Evolutionary conservation across 2,113 vertebrate species (phyloP).

Genomic region (Syngnathus scovelli): DNA sequence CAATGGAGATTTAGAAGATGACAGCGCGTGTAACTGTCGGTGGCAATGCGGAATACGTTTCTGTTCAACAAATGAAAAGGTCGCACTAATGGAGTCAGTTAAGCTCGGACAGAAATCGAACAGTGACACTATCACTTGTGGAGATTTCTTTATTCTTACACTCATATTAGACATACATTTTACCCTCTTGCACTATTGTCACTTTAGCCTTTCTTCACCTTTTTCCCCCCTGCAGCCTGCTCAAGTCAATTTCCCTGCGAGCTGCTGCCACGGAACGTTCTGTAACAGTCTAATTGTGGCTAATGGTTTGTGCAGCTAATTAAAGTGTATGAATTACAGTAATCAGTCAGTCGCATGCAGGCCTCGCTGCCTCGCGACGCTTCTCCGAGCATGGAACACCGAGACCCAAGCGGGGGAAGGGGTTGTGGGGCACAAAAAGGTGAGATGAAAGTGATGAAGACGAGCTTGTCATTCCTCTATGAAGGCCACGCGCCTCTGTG

Average conservation of each 20-base stretch:
- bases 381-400: conserved; percentile 62
- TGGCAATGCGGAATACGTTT: neutral
- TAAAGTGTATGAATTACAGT: conserved; percentile 99
- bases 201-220: neutral
- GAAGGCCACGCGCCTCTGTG: too few species aligned
- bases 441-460: conserved; percentile 49
- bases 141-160: neutral
- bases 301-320: conserved; percentile 99
- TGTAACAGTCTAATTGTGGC: conserved; percentile 99
- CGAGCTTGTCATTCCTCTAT: neutral
- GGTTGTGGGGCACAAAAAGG: conserved; percentile 24
- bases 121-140: neutral
- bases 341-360: conserved; percentile 93
- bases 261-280: conserved; percentile 83
- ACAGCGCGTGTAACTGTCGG: neutral
- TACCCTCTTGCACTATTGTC: conserved; percentile 21
- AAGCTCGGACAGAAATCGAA: neutral
- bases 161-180: conserved; percentile 5
- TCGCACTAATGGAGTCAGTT: conserved; percentile 1
- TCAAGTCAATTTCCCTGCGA: conserved; percentile 63
- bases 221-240: conserved; percentile 34
- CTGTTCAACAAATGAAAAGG: neutral
- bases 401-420: conserved; percentile 26
- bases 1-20: conserved; percentile 5
- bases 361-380: conserved; percentile 50